Percentiles rank a stretch among this genome's conserved stretches.
Evolutionary conservation across 2,888 invertebrate species (phyloP).

Genomic region (Byasa hedistus): DNA sequence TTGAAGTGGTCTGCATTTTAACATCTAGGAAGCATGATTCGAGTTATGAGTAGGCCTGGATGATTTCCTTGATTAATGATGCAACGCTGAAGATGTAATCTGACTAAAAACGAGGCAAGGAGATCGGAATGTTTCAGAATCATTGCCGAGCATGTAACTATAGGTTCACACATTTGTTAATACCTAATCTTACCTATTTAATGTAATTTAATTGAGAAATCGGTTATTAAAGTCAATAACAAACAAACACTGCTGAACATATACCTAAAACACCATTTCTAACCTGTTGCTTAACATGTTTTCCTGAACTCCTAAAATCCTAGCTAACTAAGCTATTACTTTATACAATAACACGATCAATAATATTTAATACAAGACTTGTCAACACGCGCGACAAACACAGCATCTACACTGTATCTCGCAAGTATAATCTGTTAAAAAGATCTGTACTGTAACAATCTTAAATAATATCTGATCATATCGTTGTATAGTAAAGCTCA

Average conservation of each 20-base stretch:
- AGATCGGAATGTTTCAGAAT: not conserved
- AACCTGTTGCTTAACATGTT: too few relatives aligned
- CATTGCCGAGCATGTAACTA: not conserved
- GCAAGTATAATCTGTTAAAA: not conserved
- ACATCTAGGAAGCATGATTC: slow-evolving; percentile 12
- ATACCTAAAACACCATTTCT: too few relatives aligned
- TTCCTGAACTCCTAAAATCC: too few relatives aligned
- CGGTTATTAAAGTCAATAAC: too few relatives aligned
- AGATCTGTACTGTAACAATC: not conserved
- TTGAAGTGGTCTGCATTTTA: slow-evolving; percentile 14
- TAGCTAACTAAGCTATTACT: too few relatives aligned
- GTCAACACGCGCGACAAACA: not conserved
- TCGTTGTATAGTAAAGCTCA: not conserved
- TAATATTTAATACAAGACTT: not conserved
- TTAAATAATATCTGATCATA: not conserved
- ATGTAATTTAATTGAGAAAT: too few relatives aligned
- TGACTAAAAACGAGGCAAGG: not conserved
- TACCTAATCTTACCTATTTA: too few relatives aligned
- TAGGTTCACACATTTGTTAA: too few relatives aligned
- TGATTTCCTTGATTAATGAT: slow-evolving; percentile 18
- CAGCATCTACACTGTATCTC: not conserved
- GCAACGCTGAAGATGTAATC: slow-evolving; percentile 25
- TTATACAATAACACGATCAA: too few relatives aligned
- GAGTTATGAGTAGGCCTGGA: slow-evolving; percentile 8
- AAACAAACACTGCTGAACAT: too few relatives aligned